Conservation (phyloP, 2,113 vertebrate genomes). For the Cyprinodon tularosa region DNA sequence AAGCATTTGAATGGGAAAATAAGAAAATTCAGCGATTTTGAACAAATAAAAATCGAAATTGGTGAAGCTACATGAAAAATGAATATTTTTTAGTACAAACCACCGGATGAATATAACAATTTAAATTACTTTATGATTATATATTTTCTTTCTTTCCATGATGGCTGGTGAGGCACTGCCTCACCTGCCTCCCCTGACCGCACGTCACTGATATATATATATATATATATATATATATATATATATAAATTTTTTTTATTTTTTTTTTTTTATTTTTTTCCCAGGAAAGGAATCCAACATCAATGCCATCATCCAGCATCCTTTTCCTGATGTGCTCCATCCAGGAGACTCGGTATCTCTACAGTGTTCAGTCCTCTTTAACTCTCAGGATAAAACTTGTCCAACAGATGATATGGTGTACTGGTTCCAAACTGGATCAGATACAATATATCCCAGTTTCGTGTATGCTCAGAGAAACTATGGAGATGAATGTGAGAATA, state of each 20-base stretch:
- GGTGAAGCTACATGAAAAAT: no score
- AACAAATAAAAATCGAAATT: no score
- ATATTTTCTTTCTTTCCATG: no score
- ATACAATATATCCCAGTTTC: background rate
- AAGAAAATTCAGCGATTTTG: no score
- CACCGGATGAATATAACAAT: no score
- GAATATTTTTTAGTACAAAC: no score
- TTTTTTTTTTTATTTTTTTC: background rate
- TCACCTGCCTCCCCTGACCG: no score
- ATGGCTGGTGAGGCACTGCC: no score
- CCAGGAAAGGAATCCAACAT: background rate
- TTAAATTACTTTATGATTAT: no score
- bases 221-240: background rate
- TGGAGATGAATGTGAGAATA: background rate
- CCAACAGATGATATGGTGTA: slow-evolving; percentile 20
- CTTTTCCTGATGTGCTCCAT: slow-evolving; percentile 2
- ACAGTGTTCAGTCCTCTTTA: slow-evolving; percentile 32
- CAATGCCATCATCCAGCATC: background rate
- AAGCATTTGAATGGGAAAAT: no score
- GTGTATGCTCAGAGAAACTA: slow-evolving; percentile 9
- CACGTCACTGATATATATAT: no score
- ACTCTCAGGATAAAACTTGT: slow-evolving; percentile 7
- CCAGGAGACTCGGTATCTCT: slow-evolving; percentile 34
- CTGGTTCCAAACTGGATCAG: slow-evolving; percentile 40
- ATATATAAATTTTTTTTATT: background rate